Base-by-base conservation (phyloP, 37 sponge, comb jelly and placozoan genomes). In the Spongilla lacustris region DNA sequence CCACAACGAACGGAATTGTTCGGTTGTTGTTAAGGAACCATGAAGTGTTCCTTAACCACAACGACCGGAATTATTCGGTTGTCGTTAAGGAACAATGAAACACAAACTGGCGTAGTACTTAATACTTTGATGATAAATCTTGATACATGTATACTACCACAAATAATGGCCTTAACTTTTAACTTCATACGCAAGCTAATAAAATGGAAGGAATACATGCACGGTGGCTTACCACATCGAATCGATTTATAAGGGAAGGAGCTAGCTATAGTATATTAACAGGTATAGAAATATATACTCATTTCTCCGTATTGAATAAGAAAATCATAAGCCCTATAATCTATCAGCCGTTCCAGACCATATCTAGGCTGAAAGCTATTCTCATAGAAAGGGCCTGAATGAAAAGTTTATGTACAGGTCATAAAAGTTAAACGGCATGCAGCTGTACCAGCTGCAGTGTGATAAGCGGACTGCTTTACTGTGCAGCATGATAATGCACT, bases 1-100 rank as follows among this genome's bases (percentile, higher is more conserved):
- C 58, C 58, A 58, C 58, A 58, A 58, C 58, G 58, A 58, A 41
- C 41, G 41, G 41, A 41, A 41, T 41, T 41, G 41, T 41, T 17
- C 58, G 58, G 58, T 58, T 58, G 58, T 58, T 17, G 58, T 58
- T 58, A 58, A 58, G 58, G 58, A 58, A 58, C 21, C 58, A 58
- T 58, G 58, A 58, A 58, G 58, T 58, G 58, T 58, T 58, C 58
- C 58, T 58, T 58, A 58, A 58, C 58, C 58, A 58, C 58, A 58
- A 58, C 58, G 58, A 58, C 58, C 58, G 58, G 41, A 41, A 41
- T 41, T 41, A 41, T 41, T 41, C 58, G 58, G 58, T 58, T 58
- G 58, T 58, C 58, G 58, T 58, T 58, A 58, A 58, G 58, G 58
- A 58, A 58, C 58, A 58, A 58, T 58, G 58, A 10, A 58, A 58